Base-by-base conservation (phyloP, 2,797 vertebrate species). In the Ara ararauna region DNA sequence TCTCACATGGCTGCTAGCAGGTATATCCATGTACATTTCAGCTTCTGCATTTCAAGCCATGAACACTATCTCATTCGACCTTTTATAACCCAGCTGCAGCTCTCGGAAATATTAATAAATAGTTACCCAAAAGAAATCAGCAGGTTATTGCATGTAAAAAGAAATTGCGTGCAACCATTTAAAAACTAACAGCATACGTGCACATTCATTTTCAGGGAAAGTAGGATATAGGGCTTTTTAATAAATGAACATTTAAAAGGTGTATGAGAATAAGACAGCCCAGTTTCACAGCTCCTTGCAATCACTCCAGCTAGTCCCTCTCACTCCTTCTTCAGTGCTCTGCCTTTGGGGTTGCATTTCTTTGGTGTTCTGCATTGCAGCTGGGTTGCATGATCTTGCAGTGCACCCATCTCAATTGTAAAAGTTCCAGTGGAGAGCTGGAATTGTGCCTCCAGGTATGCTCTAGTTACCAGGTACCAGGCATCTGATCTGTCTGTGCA, bases 371-470 rank as follows among this genome's bases (percentile, higher is more conserved):
- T 16, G 9, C 0, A 0, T 34, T 73, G 50, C 54, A 85, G 9
- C 32, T 62, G 9, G 8, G 10, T 60, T 85, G 16, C 12, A 4
- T 4, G 24, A 10, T 45, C 40, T 51, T 78, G 62, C 48, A 68
- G 48, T 8, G 5, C 19, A 51, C 10, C 0, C 0, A 12, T 2
- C 22, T 0, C 3, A 21, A 36, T 5, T 27, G 16, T 12, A 30
- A 17, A 29, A 56, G 17, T 5, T 48, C 24, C 18, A 51, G 40
- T 8, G 14, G 10, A 58, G 48, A 54, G 12, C 11, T 30, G n/a
- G 22, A 23, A 18, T 91, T 7, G 1, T 20, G 24, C 29, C 36
- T 73, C n/a, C 22, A 64, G 11, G 12, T 10, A 3, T 16, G 36
- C 7, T 66, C 11, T 32, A 7, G 7, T 12, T 22, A 53, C 58